Base-by-base conservation (phyloP, 2,113 vertebrate species). In the Grantiella picta region DNA sequence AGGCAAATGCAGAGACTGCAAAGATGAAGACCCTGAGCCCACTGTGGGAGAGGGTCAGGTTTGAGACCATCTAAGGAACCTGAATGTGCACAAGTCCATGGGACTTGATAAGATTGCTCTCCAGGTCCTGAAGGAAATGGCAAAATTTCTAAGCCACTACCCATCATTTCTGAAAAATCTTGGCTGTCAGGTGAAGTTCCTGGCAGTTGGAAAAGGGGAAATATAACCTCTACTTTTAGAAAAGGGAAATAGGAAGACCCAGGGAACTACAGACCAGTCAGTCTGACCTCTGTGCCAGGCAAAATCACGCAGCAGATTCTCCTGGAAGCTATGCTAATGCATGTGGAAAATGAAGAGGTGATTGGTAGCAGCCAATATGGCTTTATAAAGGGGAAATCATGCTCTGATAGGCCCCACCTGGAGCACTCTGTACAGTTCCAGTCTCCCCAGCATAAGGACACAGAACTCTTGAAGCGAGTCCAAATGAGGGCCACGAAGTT, bases 401-500 rank as follows among this genome's bases (percentile, higher is more conserved):
- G 33, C 38, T 31, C 20, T 25, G 25, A 17, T 36, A 54, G 50
- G 21, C 20, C 12, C 5, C 20, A 54, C 5, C 25, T 29, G 49
- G 25, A 44, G 12, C 20, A 35, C 9, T 31, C 4, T 5, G 33
- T 14, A 12, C 12, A 65, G 20, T 29, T 45, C 25, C 25, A 21
- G 12, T 31, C 9, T 45, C 21, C 20, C 33, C 12, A 31, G 9
- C 25, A 65, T 9, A 19, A 35, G 9, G 20, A 24, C 38, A 29
- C 60, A 35, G 31, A 53, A 31, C 19, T 54, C 1, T 3, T 15
- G 33, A 3, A 80, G 38, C 25, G 36, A 44, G 5, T 10, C 38
- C 38, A 44, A 9, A 11, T 0, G 3, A 65, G 60, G 9, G 25
- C 3, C 15, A 15, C 38, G 24, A 24, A 2, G 25, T 7, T 24